Conservation (phyloP, 2,888 invertebrate genomes). For the Antitype chi region DNA sequence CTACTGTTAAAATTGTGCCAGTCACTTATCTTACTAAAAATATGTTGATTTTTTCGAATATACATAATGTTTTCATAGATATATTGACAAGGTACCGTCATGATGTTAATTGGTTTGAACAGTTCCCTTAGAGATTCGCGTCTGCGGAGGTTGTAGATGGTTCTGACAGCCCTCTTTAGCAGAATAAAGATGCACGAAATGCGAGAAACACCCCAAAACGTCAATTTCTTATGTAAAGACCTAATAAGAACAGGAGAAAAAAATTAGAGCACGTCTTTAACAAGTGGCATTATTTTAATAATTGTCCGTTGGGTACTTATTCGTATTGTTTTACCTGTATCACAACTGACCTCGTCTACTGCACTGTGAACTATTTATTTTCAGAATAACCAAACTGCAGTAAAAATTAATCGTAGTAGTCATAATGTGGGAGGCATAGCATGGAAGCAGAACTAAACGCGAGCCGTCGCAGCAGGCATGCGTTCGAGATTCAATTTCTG, state of each 20-base stretch:
- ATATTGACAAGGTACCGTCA: too few relatives aligned
- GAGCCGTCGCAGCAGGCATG: slow-evolving; percentile 78
- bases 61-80: too few relatives aligned
- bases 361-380: slow-evolving; percentile 9
- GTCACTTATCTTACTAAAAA: too few relatives aligned
- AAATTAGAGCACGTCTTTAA: background rate
- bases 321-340: slow-evolving; percentile 13
- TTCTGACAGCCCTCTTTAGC: too few relatives aligned
- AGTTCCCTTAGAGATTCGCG: too few relatives aligned
- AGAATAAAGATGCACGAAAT: too few relatives aligned
- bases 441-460: slow-evolving; percentile 84
- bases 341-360: slow-evolving; percentile 10
- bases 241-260: background rate
- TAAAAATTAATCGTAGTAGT: slow-evolving; percentile 36
- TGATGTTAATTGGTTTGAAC: too few relatives aligned
- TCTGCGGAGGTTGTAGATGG: too few relatives aligned
- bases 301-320: background rate
- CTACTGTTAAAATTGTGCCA: too few relatives aligned
- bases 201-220: too few relatives aligned
- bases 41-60: too few relatives aligned
- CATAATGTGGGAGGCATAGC: slow-evolving; percentile 64
- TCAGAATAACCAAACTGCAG: background rate
- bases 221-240: too few relatives aligned
- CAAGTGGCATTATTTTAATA: background rate
- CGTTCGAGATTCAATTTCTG: slow-evolving; percentile 85